Base-by-base conservation (phyloP, 2,797 vertebrate species). In the Enoplosus armatus region DNA sequence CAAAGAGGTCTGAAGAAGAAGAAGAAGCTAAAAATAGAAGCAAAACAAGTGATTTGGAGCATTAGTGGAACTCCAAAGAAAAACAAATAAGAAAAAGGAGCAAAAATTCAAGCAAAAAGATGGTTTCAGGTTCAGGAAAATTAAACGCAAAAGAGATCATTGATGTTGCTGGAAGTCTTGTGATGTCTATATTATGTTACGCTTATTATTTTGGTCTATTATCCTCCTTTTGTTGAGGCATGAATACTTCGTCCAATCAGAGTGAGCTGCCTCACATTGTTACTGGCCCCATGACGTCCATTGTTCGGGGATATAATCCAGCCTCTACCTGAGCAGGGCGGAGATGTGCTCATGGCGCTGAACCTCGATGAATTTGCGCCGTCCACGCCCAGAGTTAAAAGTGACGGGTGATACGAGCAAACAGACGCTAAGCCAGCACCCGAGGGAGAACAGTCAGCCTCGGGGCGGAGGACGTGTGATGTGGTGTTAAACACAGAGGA, bases 351-450 rank as follows among this genome's bases (percentile, higher is more conserved):
- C n/a, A n/a, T n/a, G n/a, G n/a, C 24, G 1, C 53, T 51, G 71
- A 77, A 77, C 43, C 71, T 11, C 3, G 41, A 43, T 83, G 70
- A 75, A 1, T 51, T 77, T 0, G 1, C 53, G 2, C 39, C 8
- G 75, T 79, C 88, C 85, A 85, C 90, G 69, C 86, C 87, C 86
- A 53, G 64, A 67, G 50, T 70, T 77, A 58, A 86, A 76, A 79
- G 56, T 39, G 59, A 79, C 45, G 68, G 68, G 77, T 72, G 64
- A 82, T 43, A 26, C 10, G 43, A 22, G 60, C 67, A 78, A 87
- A 89, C 71, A 65, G 51, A 72, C 9, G 62, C 64, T 53, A 51
- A 83, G 64, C 77, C 76, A 15, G 55, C 18, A 18, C 82, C 82
- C 7, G 9, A 18, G 56, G 84, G 67, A 10, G 61, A 41, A 29